Evolutionary conservation across 2,113 vertebrate genomes (phyloP).

Genomic region (Probosciger aterrimus): DNA sequence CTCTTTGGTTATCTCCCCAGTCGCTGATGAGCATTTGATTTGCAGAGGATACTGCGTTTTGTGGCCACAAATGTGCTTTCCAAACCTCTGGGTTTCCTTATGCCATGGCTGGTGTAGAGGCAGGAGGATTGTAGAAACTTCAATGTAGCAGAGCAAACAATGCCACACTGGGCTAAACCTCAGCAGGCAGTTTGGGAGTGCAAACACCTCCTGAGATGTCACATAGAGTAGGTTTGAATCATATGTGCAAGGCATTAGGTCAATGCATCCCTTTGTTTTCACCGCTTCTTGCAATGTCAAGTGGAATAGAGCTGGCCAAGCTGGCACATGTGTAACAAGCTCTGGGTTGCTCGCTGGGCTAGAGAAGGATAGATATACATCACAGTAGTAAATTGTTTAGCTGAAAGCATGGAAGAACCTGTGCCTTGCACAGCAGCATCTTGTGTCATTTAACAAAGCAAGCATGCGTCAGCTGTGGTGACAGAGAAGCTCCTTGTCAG

Average conservation of each 20-base stretch:
- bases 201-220: not conserved
- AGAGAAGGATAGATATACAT: not conserved
- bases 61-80: rapidly evolving
- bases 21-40: not conserved
- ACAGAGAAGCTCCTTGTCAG: conserved; percentile 61
- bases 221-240: not conserved
- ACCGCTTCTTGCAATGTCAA: not conserved
- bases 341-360: not conserved
- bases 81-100: not conserved
- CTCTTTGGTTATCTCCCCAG: not conserved
- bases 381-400: conserved; percentile 39
- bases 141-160: not conserved
- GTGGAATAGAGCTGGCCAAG: not conserved
- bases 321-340: not conserved
- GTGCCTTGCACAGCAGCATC: conserved; percentile 58
- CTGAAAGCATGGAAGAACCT: not conserved
- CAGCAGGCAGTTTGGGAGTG: not conserved
- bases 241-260: not conserved
- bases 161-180: not conserved
- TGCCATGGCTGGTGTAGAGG: rapidly evolving
- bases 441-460: conserved; percentile 59
- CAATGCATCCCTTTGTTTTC: rapidly evolving
- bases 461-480: conserved; percentile 32
- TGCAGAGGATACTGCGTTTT: not conserved
- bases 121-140: not conserved